phyloP scores from a whole-genome alignment of 2,797 vertebrate genomes.

The Chelonia mydas region DNA sequence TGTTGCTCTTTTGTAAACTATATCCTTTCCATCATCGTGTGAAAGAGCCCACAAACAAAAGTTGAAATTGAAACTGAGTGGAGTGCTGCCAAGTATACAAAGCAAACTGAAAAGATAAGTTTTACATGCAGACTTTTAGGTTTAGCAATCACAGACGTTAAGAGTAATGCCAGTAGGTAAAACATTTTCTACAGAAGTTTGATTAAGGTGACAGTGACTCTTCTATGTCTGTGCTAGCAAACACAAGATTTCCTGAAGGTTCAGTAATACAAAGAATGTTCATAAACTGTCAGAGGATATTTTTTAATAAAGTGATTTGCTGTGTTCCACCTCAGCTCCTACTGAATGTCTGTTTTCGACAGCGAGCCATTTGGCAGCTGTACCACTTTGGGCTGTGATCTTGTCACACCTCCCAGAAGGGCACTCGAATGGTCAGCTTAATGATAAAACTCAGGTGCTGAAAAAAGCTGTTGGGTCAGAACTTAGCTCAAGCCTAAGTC shows the following conservation, averaged over 20 bases:
- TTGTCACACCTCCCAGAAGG: background rate
- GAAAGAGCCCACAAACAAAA: background rate
- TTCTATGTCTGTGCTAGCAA: background rate
- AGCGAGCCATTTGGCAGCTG: accelerated
- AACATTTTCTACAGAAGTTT: background rate
- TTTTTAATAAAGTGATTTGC: background rate
- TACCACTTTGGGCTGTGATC: background rate
- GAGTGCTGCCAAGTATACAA: background rate
- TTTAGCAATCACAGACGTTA: background rate
- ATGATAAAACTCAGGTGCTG: background rate
- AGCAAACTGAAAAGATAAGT: background rate
- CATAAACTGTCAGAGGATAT: background rate
- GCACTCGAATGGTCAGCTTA: background rate
- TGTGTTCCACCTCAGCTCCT: background rate
- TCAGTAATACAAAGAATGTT: background rate
- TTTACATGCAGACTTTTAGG: background rate
- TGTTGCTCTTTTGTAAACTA: background rate
- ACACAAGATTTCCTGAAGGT: background rate
- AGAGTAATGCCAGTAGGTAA: background rate
- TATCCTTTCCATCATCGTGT: background rate
- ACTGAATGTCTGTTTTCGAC: background rate
- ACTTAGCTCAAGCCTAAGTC: background rate
- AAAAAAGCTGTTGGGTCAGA: background rate
- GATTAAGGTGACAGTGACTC: background rate
- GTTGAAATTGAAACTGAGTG: background rate